Conservation (phyloP, 2,888 invertebrate species). For the Nomada flava region DNA sequence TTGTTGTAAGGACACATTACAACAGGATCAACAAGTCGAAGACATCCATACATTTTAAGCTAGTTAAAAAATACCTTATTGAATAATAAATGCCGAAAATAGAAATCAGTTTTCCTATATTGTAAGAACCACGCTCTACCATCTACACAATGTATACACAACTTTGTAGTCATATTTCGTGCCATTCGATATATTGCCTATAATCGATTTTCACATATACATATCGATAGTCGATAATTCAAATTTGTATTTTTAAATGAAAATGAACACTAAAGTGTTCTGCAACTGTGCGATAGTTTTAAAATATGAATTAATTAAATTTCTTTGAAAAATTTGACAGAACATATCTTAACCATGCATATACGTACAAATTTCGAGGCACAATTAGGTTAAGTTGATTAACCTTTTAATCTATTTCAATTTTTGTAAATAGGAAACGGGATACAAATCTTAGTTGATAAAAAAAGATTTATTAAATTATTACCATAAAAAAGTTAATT, state of each 20-base stretch:
- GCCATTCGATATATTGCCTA: not conserved
- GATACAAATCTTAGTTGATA: constrained; percentile 17
- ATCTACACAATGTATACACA: too few relatives aligned
- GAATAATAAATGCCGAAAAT: not conserved
- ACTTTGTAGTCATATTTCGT: not conserved
- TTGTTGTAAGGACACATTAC: constrained; percentile 78
- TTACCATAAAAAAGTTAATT: constrained; percentile 35
- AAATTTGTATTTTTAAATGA: not conserved
- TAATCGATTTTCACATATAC: constrained; percentile 5
- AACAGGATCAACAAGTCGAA: constrained; percentile 21
- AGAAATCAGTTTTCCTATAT: not conserved
- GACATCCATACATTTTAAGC: constrained; percentile 39
- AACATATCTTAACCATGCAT: too few relatives aligned
- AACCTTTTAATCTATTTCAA: not conserved
- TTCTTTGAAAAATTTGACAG: too few relatives aligned
- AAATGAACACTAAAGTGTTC: not conserved
- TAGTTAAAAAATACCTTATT: not conserved
- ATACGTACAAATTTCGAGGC: too few relatives aligned
- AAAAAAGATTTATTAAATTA: constrained; percentile 55
- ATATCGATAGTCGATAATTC: not conserved
- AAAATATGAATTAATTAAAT: too few relatives aligned
- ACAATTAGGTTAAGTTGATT: not conserved
- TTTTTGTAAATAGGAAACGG: not conserved
- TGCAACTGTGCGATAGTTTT: too few relatives aligned
- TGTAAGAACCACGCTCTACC: not conserved